phyloP scores from a whole-genome alignment of 2,888 invertebrate genomes.

The Heliconius erato region DNA sequence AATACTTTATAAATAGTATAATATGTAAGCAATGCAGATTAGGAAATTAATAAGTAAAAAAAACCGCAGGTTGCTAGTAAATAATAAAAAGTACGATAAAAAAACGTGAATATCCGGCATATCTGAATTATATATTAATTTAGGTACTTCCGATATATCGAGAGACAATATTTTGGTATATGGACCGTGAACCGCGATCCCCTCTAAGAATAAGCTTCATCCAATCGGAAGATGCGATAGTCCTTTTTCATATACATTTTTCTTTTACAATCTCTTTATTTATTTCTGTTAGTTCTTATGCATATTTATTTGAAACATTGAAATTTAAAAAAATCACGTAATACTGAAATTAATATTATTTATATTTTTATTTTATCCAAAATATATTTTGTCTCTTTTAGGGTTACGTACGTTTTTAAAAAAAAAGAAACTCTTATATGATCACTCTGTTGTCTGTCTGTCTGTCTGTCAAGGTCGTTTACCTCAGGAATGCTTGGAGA shows the following conservation, averaged over 20 bases:
- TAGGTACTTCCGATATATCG: constrained; percentile 45
- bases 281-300: background rate
- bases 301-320: background rate
- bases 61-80: too few relatives aligned
- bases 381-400: too few relatives aligned
- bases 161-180: constrained; percentile 60
- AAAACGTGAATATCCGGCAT: constrained; percentile 17
- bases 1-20: too few relatives aligned
- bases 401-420: too few relatives aligned
- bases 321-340: background rate
- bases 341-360: background rate
- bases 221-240: constrained; percentile 75
- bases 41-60: too few relatives aligned
- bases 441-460: too few relatives aligned
- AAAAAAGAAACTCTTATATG: too few relatives aligned
- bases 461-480: too few relatives aligned
- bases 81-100: background rate
- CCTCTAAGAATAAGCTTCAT: constrained; percentile 69
- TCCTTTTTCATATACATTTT: constrained; percentile 55
- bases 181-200: constrained; percentile 76
- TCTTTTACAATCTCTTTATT: background rate
- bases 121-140: constrained; percentile 49
- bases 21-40: too few relatives aligned
- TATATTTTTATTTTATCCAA: too few relatives aligned
- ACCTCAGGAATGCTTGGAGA: too few relatives aligned